These are phyloP conservation scores for Pogona vitticeps DNA, from an alignment of 2,113 vertebrate species.

Conservation along the genomic window DNA sequence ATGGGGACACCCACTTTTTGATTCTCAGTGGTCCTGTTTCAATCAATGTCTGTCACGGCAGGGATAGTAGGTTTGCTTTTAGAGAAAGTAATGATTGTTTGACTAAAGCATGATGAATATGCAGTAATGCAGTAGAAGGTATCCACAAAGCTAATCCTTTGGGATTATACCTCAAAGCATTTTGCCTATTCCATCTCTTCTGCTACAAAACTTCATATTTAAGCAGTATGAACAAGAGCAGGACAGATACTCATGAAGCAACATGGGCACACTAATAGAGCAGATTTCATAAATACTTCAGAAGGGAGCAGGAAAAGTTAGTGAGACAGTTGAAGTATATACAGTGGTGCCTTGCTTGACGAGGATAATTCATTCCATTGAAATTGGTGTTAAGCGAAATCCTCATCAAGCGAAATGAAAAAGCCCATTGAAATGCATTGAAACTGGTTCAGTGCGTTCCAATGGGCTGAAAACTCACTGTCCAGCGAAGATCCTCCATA, in stretches of 20 bases:
- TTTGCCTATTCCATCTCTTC: not conserved
- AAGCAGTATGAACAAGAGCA: not conserved
- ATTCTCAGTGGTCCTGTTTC: not conserved
- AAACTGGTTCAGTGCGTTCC: too few relatives aligned
- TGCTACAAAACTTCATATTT: not conserved
- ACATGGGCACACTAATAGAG: conserved; percentile 16
- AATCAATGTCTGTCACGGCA: not conserved
- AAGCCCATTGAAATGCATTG: too few relatives aligned
- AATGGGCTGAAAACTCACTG: too few relatives aligned
- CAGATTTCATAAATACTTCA: conserved; percentile 22
- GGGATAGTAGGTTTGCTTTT: not conserved
- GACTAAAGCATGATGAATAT: not conserved
- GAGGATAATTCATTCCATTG: too few relatives aligned
- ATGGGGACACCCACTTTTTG: not conserved
- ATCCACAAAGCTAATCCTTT: too few relatives aligned
- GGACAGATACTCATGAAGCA: not conserved
- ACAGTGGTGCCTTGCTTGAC: too few relatives aligned
- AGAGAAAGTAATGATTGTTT: not conserved
- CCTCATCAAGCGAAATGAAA: too few relatives aligned
- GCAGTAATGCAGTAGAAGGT: too few relatives aligned
- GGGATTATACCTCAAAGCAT: not conserved
- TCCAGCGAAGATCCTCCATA: too few relatives aligned
- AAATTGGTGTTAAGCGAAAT: too few relatives aligned
- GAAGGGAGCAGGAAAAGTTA: conserved; percentile 27
- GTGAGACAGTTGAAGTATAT: too few relatives aligned